Evolutionary conservation across 2,888 invertebrate genomes (phyloP).

Genomic region (Platycnemis pennipes): DNA sequence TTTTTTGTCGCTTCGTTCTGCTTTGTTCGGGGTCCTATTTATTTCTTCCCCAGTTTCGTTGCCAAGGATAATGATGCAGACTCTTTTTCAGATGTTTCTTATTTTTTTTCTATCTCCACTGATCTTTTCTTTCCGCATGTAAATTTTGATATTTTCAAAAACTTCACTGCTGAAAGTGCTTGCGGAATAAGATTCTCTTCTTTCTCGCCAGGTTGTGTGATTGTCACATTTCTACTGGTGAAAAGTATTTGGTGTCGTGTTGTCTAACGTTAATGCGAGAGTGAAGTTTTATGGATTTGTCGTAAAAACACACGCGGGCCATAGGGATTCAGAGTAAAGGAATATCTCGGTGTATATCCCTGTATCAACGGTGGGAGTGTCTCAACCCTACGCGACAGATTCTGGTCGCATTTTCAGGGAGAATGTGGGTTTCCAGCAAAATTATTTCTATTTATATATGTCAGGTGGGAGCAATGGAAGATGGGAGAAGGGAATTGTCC

Average conservation of each 20-base stretch:
- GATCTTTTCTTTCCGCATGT: neutral
- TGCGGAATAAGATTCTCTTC: neutral
- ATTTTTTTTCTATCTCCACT: neutral
- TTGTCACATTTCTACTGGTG: neutral
- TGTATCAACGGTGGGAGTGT: too few relatives aligned
- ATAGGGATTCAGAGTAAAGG: too few relatives aligned
- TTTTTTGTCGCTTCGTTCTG: constrained; percentile 16
- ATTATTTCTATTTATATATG: too few relatives aligned
- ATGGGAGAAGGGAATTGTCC: too few relatives aligned
- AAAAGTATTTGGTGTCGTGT: neutral
- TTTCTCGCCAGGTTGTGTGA: neutral
- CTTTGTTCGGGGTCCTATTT: neutral
- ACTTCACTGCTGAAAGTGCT: neutral
- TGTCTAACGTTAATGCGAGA: too few relatives aligned
- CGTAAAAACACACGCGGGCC: too few relatives aligned
- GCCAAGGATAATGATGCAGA: neutral
- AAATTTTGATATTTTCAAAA: neutral
- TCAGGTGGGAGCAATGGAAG: too few relatives aligned
- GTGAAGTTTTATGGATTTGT: too few relatives aligned
- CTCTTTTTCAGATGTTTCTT: neutral
- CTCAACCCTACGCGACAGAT: too few relatives aligned
- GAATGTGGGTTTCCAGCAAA: too few relatives aligned
- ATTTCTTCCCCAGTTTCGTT: neutral
- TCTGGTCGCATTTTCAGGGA: too few relatives aligned
- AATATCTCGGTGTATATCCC: too few relatives aligned